phyloP scores from a whole-genome alignment of 92 coral and sea anemone species.

The Parazoanthus swiftii region DNA sequence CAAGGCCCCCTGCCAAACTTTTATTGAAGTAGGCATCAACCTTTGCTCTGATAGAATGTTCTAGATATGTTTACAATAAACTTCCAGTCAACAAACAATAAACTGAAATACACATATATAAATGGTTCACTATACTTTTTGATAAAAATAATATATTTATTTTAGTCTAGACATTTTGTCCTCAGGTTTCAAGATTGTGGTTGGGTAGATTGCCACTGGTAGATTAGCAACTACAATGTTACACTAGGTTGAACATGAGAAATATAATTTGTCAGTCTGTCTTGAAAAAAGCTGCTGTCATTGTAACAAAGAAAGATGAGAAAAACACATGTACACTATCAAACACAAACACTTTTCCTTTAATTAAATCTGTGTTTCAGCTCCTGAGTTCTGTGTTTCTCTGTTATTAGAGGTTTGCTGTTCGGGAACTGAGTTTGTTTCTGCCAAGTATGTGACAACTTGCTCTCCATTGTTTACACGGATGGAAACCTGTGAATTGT shows the following conservation, averaged over 20 bases:
- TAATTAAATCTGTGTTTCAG: constrained; percentile 29
- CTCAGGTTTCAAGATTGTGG: background rate
- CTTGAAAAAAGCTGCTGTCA: background rate
- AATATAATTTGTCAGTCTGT: background rate
- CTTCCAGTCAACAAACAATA: no score
- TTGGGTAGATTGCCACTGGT: background rate
- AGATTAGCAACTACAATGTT: background rate
- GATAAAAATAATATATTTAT: background rate
- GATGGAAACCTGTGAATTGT: constrained; percentile 19
- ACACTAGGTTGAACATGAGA: background rate
- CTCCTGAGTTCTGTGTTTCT: background rate
- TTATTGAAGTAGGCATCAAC: no score
- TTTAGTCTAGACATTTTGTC: background rate
- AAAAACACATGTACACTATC: background rate
- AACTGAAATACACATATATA: no score
- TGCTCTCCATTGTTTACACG: constrained; percentile 4
- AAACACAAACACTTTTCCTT: background rate
- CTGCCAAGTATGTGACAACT: constrained; percentile 23
- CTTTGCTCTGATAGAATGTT: no score
- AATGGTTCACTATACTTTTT: no score
- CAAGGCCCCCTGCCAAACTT: no score
- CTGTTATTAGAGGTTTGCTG: background rate
- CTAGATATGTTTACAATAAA: no score
- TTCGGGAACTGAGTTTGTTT: background rate
- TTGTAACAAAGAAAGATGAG: background rate